Evolutionary conservation across 2,888 invertebrate species (phyloP).

Genomic region (Lysandra bellargus): DNA sequence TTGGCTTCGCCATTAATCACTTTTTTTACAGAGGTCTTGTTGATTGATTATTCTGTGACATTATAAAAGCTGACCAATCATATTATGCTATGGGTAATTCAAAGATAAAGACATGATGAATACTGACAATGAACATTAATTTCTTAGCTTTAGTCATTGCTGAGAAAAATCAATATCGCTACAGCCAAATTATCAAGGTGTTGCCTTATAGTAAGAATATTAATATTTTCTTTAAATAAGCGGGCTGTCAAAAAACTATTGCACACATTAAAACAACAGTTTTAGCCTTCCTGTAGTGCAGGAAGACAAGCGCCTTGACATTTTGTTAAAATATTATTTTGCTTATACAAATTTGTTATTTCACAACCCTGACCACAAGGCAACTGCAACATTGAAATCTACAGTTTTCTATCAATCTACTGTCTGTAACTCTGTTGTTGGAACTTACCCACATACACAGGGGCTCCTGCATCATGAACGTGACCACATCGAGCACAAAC

Average conservation of each 20-base stretch:
- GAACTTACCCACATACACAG: constrained; percentile 91
- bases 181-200: no score
- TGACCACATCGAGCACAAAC: constrained; percentile 82
- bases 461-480: constrained; percentile 88
- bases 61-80: no score
- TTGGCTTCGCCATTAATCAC: no score
- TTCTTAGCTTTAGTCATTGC: no score
- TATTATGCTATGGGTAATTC: no score
- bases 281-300: not conserved
- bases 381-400: not conserved
- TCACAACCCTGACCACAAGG: not conserved
- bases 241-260: not conserved
- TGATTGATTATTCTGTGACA: no score
- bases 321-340: not conserved
- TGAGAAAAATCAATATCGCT: no score
- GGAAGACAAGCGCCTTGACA: not conserved
- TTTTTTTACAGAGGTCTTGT: no score
- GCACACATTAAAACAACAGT: not conserved
- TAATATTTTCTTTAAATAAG: no score
- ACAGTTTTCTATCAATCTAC: not conserved
- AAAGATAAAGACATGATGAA: no score
- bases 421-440: not conserved
- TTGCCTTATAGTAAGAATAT: no score
- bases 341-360: not conserved
- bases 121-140: no score